Evolutionary conservation across 2,888 invertebrate genomes (phyloP).

Genomic region (Meta bourneti): DNA sequence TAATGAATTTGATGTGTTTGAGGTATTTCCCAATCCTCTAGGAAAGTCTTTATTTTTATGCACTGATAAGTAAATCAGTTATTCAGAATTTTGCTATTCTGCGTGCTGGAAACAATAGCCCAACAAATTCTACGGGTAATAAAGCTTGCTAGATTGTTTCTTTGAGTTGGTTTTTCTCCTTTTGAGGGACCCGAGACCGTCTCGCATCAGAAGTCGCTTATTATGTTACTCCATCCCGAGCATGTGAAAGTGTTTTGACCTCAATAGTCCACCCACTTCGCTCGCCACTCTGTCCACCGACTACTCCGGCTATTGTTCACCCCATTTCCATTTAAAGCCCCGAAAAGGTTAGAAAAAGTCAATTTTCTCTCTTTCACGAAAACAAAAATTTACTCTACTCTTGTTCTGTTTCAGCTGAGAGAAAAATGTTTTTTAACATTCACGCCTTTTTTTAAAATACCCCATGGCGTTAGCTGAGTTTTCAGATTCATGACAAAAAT

Average conservation of each 20-base stretch:
- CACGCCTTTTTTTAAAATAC: no score
- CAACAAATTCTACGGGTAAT: constrained; percentile 45
- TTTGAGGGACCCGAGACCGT: constrained; percentile 16
- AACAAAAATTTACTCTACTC: no score
- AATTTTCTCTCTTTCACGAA: not conserved
- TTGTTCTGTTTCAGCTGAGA: no score
- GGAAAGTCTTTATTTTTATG: not conserved
- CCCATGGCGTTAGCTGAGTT: no score
- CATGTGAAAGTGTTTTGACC: constrained; percentile 62
- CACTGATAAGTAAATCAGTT: constrained; percentile 31
- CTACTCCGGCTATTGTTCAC: constrained; percentile 39
- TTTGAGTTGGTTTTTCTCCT: constrained; percentile 32
- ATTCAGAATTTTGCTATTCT: constrained; percentile 26
- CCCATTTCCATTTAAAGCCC: constrained; percentile 38
- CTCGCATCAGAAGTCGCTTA: constrained; percentile 38
- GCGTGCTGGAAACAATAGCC: constrained; percentile 24
- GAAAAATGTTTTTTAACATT: no score
- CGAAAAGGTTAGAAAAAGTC: constrained; percentile 18
- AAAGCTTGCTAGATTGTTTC: constrained; percentile 38
- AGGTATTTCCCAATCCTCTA: no score
- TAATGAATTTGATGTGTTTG: no score
- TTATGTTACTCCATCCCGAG: constrained; percentile 36
- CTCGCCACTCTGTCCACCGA: constrained; percentile 12
- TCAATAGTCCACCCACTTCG: constrained; percentile 51
- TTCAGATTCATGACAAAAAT: not conserved